Evolutionary conservation across 2,888 invertebrate species (phyloP).

Genomic region (Pelosia muscerda): DNA sequence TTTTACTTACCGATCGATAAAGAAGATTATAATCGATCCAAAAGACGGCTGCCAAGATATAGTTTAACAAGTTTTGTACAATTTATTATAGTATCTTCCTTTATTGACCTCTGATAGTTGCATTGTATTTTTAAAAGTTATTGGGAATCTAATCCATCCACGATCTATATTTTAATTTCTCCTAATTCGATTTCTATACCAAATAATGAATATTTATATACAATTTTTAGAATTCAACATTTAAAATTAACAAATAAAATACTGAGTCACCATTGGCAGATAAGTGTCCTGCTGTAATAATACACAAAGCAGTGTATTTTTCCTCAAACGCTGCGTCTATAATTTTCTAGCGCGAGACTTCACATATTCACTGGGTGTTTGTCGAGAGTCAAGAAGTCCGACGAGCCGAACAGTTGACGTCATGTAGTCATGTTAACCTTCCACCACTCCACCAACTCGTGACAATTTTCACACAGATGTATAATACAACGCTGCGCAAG

Average conservation of each 20-base stretch:
- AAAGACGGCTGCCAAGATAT: constrained; percentile 8
- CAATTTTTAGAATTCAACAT: constrained; percentile 2
- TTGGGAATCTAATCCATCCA: neutral
- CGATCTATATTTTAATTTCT: neutral
- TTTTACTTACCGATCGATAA: constrained; percentile 64
- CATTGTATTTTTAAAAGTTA: neutral
- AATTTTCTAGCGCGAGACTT: constrained; percentile 78
- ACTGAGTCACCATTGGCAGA: constrained; percentile 28
- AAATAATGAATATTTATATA: neutral
- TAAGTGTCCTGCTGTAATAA: constrained; percentile 11
- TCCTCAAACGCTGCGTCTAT: constrained; percentile 68
- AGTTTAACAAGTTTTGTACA: neutral
- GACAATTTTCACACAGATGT: constrained; percentile 47
- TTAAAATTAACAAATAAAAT: constrained; percentile 19
- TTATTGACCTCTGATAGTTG: neutral
- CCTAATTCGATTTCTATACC: neutral
- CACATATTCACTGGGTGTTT: constrained; percentile 75
- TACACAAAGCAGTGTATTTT: constrained; percentile 55
- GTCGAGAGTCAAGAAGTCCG: constrained; percentile 83
- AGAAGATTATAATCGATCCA: constrained; percentile 39
- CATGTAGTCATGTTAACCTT: constrained; percentile 80
- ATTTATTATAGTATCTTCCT: neutral
- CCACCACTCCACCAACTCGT: constrained; percentile 63
- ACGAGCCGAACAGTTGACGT: constrained; percentile 86
- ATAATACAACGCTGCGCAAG: constrained; percentile 66